Evolutionary conservation across 35 echinoderm and acorn worm species (phyloP).

Genomic region (Ptychodera flava): DNA sequence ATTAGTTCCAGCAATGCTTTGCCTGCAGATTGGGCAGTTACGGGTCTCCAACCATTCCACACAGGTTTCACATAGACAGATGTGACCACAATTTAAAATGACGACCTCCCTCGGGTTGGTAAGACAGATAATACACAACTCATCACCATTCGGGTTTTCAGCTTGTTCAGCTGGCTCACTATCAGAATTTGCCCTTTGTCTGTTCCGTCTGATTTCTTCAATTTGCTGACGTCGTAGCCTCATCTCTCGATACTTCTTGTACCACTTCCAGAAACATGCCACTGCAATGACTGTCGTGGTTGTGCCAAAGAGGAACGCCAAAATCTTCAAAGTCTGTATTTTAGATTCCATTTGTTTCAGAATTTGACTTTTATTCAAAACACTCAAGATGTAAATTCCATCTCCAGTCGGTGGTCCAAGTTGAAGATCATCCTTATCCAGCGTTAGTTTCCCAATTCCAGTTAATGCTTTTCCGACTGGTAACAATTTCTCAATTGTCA

Average conservation of each 20-base stretch:
- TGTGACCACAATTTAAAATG: slow-evolving; percentile 87
- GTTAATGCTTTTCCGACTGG: slow-evolving; percentile 71
- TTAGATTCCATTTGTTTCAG: slow-evolving; percentile 61
- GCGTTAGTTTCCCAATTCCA: slow-evolving; percentile 67
- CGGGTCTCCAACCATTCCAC: slow-evolving; percentile 54
- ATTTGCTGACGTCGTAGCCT: slow-evolving; percentile 33
- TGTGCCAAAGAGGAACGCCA: slow-evolving; percentile 55
- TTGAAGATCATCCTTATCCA: slow-evolving; percentile 34
- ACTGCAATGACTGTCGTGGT: slow-evolving; percentile 48
- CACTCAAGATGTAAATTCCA: slow-evolving; percentile 52
- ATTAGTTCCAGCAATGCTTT: slow-evolving; percentile 64
- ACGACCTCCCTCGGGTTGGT: slow-evolving; percentile 68
- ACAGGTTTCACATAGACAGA: slow-evolving; percentile 82
- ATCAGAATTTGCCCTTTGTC: slow-evolving; percentile 29
- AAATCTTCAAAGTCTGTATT: slow-evolving; percentile 40
- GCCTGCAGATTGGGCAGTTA: slow-evolving; percentile 92
- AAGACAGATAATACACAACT: slow-evolving; percentile 80
- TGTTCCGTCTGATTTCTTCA: slow-evolving; percentile 37
- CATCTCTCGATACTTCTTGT: slow-evolving; percentile 43
- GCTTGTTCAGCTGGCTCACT: background rate
- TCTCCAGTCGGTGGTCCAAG: slow-evolving; percentile 56
- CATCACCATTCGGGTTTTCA: slow-evolving; percentile 25
- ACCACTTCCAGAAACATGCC: slow-evolving; percentile 51
- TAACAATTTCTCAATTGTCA: slow-evolving; percentile 75
- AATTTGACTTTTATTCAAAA: slow-evolving; percentile 37